Percentiles rank a stretch among this genome's conserved stretches.
These are phyloP conservation scores for Leptinotarsa tumamoca DNA, from an alignment of 2,888 invertebrate genomes.

Conservation along the genomic window DNA sequence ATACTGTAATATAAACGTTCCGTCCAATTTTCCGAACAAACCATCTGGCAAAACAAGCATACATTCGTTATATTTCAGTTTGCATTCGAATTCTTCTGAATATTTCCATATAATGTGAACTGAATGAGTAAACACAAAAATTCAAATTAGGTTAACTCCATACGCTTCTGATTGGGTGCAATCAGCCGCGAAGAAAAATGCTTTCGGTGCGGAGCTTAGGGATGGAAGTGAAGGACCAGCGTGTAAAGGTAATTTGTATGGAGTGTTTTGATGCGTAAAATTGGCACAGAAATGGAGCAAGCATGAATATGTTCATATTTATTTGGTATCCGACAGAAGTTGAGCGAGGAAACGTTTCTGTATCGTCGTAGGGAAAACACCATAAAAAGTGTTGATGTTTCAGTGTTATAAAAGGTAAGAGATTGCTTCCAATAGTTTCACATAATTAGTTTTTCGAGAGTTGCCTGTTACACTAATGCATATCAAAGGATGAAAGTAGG, in stretches of 20 bases:
- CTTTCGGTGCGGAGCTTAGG: constrained; percentile 12
- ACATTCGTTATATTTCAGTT: constrained; percentile 11
- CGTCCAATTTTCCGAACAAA: neutral
- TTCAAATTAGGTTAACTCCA: constrained; percentile 23
- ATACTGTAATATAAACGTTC: neutral
- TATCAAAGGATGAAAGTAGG: too few relatives aligned
- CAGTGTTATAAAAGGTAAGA: too few relatives aligned
- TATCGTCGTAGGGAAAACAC: neutral
- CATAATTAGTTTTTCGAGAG: too few relatives aligned
- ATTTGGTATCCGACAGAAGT: constrained; percentile 13
- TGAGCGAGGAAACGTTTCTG: neutral
- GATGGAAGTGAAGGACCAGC: constrained; percentile 12
- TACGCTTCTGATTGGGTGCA: constrained; percentile 28
- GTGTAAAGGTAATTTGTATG: constrained; percentile 25
- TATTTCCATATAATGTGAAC: constrained; percentile 14
- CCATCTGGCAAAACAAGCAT: constrained; percentile 8
- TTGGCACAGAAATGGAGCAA: constrained; percentile 21
- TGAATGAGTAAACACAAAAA: constrained; percentile 18
- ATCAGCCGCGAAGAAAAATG: constrained; percentile 22
- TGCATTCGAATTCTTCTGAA: constrained; percentile 1
- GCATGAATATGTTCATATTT: constrained; percentile 20
- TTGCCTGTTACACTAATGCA: too few relatives aligned
- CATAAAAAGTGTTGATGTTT: too few relatives aligned
- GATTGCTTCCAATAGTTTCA: too few relatives aligned
- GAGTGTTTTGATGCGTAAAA: constrained; percentile 27